phyloP scores from a whole-genome alignment of 2,113 vertebrate species.

The Gallinago jamesoni region DNA sequence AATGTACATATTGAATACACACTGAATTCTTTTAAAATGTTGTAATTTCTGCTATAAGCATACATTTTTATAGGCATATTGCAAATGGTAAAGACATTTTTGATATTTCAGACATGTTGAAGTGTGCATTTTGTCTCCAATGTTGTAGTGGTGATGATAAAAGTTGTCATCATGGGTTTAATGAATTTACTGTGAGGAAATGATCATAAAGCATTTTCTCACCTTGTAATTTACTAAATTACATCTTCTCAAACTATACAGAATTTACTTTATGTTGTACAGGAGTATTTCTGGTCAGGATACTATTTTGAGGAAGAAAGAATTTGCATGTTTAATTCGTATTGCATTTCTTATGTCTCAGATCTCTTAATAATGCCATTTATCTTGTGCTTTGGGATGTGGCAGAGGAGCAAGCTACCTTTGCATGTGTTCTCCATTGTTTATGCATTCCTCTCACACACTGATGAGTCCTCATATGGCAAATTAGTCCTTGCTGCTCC shows the following conservation, averaged over 20 bases:
- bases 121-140: background rate
- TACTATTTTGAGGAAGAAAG: background rate
- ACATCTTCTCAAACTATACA: background rate
- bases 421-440: background rate
- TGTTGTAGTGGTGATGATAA: background rate
- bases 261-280: background rate
- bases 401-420: background rate
- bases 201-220: background rate
- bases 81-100: background rate
- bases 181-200: background rate
- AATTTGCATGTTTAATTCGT: background rate
- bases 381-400: background rate
- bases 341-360: background rate
- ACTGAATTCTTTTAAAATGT: background rate
- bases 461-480: background rate
- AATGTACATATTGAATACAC: background rate
- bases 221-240: background rate
- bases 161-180: background rate
- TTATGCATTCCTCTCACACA: conserved; percentile 31
- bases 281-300: background rate
- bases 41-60: background rate
- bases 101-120: background rate
- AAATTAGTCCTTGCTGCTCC: conserved; percentile 35
- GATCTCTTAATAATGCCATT: conserved; percentile 15
- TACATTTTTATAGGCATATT: background rate